Percentiles rank a stretch among this genome's conserved stretches.
Evolutionary conservation across 2,797 vertebrate genomes (phyloP).

Genomic region (Strix occidentalis): DNA sequence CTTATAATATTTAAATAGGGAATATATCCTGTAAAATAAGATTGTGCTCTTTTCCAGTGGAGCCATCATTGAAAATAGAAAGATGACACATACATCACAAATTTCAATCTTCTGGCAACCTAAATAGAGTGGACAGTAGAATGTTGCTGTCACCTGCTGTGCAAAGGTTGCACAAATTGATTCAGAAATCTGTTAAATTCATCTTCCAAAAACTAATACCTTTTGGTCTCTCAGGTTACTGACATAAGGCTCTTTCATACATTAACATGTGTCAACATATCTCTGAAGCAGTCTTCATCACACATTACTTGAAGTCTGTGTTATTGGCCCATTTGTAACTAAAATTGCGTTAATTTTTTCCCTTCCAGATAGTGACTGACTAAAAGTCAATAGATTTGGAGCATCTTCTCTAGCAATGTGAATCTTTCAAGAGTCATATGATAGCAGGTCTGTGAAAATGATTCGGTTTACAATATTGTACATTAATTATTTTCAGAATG

Average conservation of each 20-base stretch:
- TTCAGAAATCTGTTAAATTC: constrained; percentile 63
- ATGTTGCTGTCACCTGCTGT: background rate
- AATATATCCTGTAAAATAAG: background rate
- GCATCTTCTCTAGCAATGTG: background rate
- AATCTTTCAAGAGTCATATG: background rate
- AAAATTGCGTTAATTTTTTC: background rate
- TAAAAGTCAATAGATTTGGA: constrained; percentile 43
- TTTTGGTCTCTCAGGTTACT: constrained; percentile 38
- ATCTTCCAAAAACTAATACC: constrained; percentile 56
- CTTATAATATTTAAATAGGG: background rate
- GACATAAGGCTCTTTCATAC: constrained; percentile 27
- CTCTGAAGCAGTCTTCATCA: constrained; percentile 50
- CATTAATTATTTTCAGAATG: background rate
- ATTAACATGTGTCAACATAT: constrained; percentile 49
- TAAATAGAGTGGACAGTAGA: constrained; percentile 19
- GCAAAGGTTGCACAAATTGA: constrained; percentile 23
- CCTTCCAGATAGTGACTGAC: constrained; percentile 4
- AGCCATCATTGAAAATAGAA: background rate
- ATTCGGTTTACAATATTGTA: background rate
- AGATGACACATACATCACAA: constrained; percentile 1
- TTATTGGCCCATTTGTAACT: constrained; percentile 41
- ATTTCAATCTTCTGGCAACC: constrained; percentile 44
- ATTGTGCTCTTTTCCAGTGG: background rate
- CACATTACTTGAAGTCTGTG: constrained; percentile 30
- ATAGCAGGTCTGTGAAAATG: constrained; percentile 11